These are phyloP conservation scores for Porphyrio hochstetteri DNA, from an alignment of 2,113 vertebrate species.

Conservation along the genomic window DNA sequence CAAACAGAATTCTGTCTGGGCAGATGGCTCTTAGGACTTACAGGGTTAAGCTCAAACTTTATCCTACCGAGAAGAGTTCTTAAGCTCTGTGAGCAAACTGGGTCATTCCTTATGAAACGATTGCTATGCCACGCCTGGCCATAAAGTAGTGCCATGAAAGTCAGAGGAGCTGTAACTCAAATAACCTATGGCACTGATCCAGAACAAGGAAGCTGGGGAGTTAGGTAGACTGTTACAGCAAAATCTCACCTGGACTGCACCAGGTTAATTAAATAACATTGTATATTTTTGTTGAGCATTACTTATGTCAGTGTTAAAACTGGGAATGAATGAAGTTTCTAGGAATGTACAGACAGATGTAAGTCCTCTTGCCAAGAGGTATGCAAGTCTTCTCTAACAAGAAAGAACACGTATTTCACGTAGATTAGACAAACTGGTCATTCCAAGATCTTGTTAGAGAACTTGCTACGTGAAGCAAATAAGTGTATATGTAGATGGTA, in stretches of 20 bases:
- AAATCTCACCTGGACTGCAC: neutral
- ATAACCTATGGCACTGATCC: accelerated
- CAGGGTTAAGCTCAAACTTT: neutral
- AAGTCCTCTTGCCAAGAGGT: neutral
- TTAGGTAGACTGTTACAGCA: accelerated
- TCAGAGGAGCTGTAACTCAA: neutral
- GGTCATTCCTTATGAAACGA: neutral
- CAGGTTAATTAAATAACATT: too few species aligned
- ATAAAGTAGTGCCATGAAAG: neutral
- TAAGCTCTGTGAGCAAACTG: neutral
- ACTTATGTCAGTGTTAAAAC: accelerated
- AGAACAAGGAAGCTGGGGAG: neutral
- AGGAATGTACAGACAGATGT: accelerated
- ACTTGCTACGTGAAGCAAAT: neutral
- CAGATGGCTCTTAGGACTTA: conserved; percentile 36
- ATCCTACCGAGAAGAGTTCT: neutral
- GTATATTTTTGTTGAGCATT: accelerated
- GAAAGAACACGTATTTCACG: neutral
- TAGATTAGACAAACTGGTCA: neutral
- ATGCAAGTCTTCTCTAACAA: neutral
- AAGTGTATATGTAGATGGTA: neutral
- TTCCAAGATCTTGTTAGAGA: neutral
- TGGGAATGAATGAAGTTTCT: neutral
- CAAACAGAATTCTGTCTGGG: neutral
- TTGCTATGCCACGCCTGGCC: neutral